These are phyloP conservation scores for Rhodophaea formosa DNA, from an alignment of 2,888 invertebrate genomes.

Conservation along the genomic window DNA sequence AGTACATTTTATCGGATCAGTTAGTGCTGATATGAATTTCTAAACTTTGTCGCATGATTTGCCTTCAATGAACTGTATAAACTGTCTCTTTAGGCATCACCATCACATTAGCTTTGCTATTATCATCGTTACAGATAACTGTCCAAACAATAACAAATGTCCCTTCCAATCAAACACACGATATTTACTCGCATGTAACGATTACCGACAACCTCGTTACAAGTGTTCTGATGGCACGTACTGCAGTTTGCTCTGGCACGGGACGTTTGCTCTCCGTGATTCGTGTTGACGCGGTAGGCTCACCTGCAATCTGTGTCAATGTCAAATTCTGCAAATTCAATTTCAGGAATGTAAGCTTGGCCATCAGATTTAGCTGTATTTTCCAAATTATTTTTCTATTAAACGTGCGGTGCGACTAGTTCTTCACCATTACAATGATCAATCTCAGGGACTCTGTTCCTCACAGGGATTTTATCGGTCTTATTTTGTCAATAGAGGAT, in stretches of 20 bases:
- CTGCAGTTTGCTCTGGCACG: not conserved
- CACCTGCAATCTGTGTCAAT: not conserved
- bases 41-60: too few species aligned
- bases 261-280: not conserved
- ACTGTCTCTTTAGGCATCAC: not conserved
- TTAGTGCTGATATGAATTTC: too few species aligned
- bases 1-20: too few species aligned
- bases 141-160: not conserved
- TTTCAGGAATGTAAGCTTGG: not conserved
- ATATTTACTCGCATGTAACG: conserved; percentile 2
- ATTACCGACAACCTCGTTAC: not conserved
- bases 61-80: too few species aligned
- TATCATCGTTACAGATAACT: conserved; percentile 1
- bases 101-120: not conserved
- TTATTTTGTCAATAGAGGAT: too few species aligned
- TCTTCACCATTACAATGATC: too few species aligned
- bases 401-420: too few species aligned
- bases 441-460: too few species aligned
- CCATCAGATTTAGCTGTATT: not conserved
- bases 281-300: not conserved
- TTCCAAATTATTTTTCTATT: too few species aligned
- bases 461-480: too few species aligned
- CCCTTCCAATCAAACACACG: not conserved
- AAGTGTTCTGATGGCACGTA: not conserved
- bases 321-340: not conserved